phyloP scores from a whole-genome alignment of 2,888 invertebrate species.

The Cephonodes hylas region DNA sequence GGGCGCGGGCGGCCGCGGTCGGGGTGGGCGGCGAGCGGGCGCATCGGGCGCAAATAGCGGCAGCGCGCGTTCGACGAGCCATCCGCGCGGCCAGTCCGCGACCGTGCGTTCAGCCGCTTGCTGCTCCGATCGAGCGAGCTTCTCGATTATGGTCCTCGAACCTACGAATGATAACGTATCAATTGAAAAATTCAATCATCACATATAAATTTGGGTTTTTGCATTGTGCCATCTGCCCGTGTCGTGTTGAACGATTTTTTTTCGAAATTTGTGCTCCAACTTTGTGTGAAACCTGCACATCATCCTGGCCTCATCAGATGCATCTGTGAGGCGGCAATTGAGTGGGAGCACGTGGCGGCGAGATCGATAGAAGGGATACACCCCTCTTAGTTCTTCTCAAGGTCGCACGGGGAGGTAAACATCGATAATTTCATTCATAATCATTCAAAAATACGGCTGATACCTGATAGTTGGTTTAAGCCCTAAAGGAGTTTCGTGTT shows the following conservation, averaged over 20 bases:
- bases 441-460: conserved; percentile 22
- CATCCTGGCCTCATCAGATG: conserved; percentile 42
- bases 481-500: background rate
- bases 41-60: conserved; percentile 75
- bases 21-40: conserved; percentile 65
- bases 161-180: conserved; percentile 19
- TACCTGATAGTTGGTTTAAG: background rate
- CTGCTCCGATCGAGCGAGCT: conserved; percentile 20
- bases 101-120: conserved; percentile 45
- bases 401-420: conserved; percentile 68
- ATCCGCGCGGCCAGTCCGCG: conserved; percentile 48
- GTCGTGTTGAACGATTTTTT: conserved; percentile 2
- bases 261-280: conserved; percentile 29
- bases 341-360: conserved; percentile 42
- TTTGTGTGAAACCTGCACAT: conserved; percentile 30
- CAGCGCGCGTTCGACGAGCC: conserved; percentile 61
- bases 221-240: background rate
- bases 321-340: conserved; percentile 37
- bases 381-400: conserved; percentile 50
- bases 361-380: conserved; percentile 47
- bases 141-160: conserved; percentile 5
- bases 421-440: conserved; percentile 52
- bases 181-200: conserved; percentile 14
- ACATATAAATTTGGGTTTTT: conserved; percentile 7
- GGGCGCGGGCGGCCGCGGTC: conserved; percentile 51